These are phyloP conservation scores for Mugil cephalus DNA, from an alignment of 2,113 vertebrate genomes.

Conservation along the genomic window DNA sequence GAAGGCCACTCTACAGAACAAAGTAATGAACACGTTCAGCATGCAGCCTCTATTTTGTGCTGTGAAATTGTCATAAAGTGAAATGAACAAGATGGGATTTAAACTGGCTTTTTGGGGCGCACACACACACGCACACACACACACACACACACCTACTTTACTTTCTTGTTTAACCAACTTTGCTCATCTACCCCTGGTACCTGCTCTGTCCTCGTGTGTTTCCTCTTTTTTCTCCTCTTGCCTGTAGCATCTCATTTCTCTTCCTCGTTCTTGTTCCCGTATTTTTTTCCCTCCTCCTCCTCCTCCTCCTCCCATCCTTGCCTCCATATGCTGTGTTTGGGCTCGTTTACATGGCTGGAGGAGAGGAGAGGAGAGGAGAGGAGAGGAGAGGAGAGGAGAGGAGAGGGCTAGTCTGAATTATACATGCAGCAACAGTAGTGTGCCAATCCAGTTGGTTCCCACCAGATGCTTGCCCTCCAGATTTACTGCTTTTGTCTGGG, in stretches of 20 bases:
- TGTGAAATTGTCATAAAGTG: slow-evolving; percentile 41
- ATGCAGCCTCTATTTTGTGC: slow-evolving; percentile 28
- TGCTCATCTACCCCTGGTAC: slow-evolving; percentile 28
- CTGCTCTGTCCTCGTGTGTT: slow-evolving; percentile 2
- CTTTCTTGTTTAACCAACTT: slow-evolving; percentile 49
- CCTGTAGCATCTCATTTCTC: slow-evolving; percentile 41
- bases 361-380: slow-evolving; percentile 66
- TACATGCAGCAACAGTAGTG: slow-evolving; percentile 73
- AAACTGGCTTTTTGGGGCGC: neutral
- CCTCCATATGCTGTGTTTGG: slow-evolving; percentile 72
- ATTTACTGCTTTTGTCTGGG: slow-evolving; percentile 67
- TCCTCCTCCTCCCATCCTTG: slow-evolving; percentile 9
- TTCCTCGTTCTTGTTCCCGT: slow-evolving; percentile 25
- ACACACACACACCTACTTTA: neutral
- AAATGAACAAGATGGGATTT: slow-evolving; percentile 51
- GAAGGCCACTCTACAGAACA: slow-evolving; percentile 48
- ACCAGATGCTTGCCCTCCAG: slow-evolving; percentile 78
- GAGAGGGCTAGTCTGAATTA: slow-evolving; percentile 73
- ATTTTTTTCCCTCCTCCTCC: slow-evolving; percentile 16
- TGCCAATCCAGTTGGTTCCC: slow-evolving; percentile 65
- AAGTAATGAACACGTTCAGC: slow-evolving; percentile 59
- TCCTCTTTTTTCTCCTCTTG: slow-evolving; percentile 14
- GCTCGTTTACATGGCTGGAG: slow-evolving; percentile 79
- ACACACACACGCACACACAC: neutral
- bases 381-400: slow-evolving; percentile 53